A percentile compares a stretch with the other conserved stretches of the same genome.
Evolutionary conservation across 2,797 vertebrate genomes (phyloP).

Genomic region (Pseudopleuronectes americanus): DNA sequence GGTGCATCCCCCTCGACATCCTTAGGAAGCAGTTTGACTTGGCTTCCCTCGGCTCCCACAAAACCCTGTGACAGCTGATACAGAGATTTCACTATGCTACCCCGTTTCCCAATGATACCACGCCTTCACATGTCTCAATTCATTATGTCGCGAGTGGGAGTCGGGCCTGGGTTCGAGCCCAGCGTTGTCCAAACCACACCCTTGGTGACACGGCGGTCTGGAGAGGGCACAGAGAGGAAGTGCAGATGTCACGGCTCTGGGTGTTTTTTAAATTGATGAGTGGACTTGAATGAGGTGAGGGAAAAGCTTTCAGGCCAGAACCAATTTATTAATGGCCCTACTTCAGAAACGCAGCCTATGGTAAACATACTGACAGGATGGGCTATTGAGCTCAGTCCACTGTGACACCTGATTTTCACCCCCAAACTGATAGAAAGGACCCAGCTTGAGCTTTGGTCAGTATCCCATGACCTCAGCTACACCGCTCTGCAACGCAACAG

Average conservation of each 20-base stretch:
- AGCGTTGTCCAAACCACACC: constrained; percentile 51
- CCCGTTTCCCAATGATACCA: constrained; percentile 52
- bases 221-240: constrained; percentile 77
- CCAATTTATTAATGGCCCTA: constrained; percentile 58
- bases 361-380: constrained; percentile 61
- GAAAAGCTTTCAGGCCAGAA: constrained; percentile 55
- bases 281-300: constrained; percentile 65
- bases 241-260: constrained; percentile 67
- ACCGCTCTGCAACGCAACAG: neutral
- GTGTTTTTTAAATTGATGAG: constrained; percentile 66
- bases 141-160: constrained; percentile 47
- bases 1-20: constrained; percentile 72
- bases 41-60: constrained; percentile 66
- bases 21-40: constrained; percentile 78
- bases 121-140: constrained; percentile 71
- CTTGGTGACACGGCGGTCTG: constrained; percentile 65
- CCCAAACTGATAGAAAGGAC: constrained; percentile 9
- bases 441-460: constrained; percentile 2
- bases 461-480: constrained; percentile 6
- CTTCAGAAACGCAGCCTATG: constrained; percentile 50
- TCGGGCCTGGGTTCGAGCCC: neutral
- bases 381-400: constrained; percentile 36
- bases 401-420: constrained; percentile 58
- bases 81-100: constrained; percentile 45
- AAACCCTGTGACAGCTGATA: constrained; percentile 73